Conservation (phyloP, 1,140 invertebrate genomes). For the Calephelis nemesis region DNA sequence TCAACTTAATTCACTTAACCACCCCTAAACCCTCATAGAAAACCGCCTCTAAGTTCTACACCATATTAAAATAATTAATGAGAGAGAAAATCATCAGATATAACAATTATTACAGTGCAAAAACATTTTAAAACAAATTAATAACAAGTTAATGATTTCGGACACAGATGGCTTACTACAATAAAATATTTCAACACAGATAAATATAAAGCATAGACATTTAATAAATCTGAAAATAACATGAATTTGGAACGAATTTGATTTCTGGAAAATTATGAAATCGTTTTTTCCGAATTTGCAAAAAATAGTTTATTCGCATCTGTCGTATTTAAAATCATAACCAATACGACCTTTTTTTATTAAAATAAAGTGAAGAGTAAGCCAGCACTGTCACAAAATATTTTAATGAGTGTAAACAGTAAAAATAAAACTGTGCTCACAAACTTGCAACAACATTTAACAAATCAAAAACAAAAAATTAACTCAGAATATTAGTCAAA, state of each 20-base stretch:
- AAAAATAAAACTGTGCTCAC: constrained; percentile 1
- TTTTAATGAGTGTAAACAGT: neutral
- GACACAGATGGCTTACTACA: neutral
- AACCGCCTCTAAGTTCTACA: neutral
- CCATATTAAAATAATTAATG: constrained; percentile 1
- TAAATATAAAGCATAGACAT: too few species aligned
- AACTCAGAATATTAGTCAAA: neutral
- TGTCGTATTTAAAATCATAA: too few species aligned
- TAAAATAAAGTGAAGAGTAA: neutral
- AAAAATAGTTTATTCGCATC: too few species aligned
- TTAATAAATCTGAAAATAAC: too few species aligned
- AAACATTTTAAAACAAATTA: constrained; percentile 22
- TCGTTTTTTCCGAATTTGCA: too few species aligned
- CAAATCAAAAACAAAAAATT: neutral
- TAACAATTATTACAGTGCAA: constrained; percentile 8
- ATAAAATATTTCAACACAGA: neutral
- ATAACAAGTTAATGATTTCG: neutral
- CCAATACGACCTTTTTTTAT: too few species aligned
- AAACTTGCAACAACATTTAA: constrained; percentile 8
- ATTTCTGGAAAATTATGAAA: too few species aligned
- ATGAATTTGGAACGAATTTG: too few species aligned
- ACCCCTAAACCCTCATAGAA: too few species aligned
- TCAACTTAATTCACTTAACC: too few species aligned
- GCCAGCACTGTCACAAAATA: neutral
- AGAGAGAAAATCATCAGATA: neutral